Percentiles rank a stretch among this genome's conserved stretches.
Evolutionary conservation across 2,797 vertebrate genomes (phyloP).

Genomic region (Hylomyscus alleni): DNA sequence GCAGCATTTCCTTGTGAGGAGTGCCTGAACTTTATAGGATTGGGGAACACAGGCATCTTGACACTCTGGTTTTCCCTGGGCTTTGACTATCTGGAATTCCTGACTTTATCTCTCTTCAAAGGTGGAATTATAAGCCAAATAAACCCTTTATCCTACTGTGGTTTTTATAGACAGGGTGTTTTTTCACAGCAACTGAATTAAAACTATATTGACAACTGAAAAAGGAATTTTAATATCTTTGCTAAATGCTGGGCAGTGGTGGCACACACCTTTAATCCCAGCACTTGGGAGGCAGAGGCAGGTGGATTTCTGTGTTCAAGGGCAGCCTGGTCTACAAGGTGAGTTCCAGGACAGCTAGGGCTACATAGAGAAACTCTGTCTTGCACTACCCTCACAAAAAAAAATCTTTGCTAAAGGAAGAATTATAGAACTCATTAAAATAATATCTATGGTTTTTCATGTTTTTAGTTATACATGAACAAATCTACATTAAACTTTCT

Average conservation of each 20-base stretch:
- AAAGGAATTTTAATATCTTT: neutral
- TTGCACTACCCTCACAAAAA: no score
- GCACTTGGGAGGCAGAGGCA: no score
- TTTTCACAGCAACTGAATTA: neutral
- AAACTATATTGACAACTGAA: neutral
- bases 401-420: neutral
- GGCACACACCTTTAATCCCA: no score
- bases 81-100: neutral
- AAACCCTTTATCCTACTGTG: no score
- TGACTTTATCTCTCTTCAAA: neutral
- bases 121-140: neutral
- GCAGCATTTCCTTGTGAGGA: neutral
- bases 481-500: conserved; percentile 16
- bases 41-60: neutral
- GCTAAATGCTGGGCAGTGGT: neutral
- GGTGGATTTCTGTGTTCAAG: no score
- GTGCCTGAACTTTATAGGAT: neutral
- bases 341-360: no score
- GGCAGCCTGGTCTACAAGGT: no score
- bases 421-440: conserved; percentile 36
- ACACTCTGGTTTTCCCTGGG: neutral
- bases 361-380: no score
- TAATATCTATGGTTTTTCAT: neutral
- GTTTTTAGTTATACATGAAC: neutral
- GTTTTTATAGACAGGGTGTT: neutral